Percentiles rank a stretch among this genome's conserved stretches.
Evolutionary conservation across 2,888 invertebrate species (phyloP).

Genomic region (Aleiodes alternator): DNA sequence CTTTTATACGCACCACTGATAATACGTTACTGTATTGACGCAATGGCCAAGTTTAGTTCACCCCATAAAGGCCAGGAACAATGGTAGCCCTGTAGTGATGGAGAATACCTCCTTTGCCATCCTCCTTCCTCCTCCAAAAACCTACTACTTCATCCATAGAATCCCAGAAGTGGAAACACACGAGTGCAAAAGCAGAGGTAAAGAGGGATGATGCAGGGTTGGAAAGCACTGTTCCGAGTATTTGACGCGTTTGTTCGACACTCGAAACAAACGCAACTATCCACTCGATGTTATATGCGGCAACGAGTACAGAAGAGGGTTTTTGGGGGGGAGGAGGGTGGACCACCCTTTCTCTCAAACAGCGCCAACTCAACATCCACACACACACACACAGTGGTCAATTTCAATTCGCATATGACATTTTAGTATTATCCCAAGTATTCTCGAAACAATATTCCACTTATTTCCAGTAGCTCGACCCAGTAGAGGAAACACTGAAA

Average conservation of each 20-base stretch:
- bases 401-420: neutral
- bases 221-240: constrained; percentile 32
- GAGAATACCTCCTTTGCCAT: constrained; percentile 6
- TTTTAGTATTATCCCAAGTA: constrained; percentile 10
- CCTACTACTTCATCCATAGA: constrained; percentile 1
- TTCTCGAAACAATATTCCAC: constrained; percentile 22
- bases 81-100: constrained; percentile 29
- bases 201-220: constrained; percentile 19
- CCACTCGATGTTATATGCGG: constrained; percentile 37
- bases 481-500: constrained; percentile 1
- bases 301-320: neutral
- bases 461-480: constrained; percentile 19
- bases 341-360: neutral
- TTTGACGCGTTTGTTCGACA: constrained; percentile 39
- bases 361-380: neutral
- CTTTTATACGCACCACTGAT: constrained; percentile 25
- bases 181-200: neutral
- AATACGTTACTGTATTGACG: constrained; percentile 31
- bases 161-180: constrained; percentile 27
- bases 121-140: neutral
- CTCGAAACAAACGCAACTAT: constrained; percentile 38
- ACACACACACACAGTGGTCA: neutral
- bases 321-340: neutral
- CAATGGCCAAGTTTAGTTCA: constrained; percentile 17
- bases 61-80: constrained; percentile 7